phyloP scores from a whole-genome alignment of 2,888 invertebrate species.

The Corythucha ciliata region DNA sequence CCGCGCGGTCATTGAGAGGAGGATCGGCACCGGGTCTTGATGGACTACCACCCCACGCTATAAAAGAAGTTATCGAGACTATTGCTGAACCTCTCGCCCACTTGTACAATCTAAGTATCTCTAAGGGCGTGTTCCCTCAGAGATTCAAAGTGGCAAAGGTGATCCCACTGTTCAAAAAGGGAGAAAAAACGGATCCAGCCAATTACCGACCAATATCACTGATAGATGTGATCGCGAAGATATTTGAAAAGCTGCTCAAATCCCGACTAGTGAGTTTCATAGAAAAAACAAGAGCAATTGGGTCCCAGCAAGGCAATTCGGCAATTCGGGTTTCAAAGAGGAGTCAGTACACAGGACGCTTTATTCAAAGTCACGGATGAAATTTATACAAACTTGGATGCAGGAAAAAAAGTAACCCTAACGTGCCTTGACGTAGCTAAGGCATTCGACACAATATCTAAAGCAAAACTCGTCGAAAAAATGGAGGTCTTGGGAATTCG shows the following conservation, averaged over 20 bases:
- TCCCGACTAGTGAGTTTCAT: too few relatives aligned
- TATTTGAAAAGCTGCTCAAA: background rate
- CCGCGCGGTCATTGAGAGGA: background rate
- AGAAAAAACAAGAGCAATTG: too few relatives aligned
- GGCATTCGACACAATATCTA: too few relatives aligned
- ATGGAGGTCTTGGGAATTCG: too few relatives aligned
- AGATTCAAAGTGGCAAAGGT: slow-evolving; percentile 6
- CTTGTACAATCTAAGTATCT: background rate
- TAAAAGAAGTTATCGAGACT: background rate
- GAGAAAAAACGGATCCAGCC: background rate
- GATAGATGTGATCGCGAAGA: slow-evolving; percentile 5
- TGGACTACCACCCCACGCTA: background rate
- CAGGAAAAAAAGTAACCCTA: too few relatives aligned
- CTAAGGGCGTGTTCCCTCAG: background rate
- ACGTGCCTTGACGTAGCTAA: too few relatives aligned
- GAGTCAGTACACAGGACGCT: too few relatives aligned
- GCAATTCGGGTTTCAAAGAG: too few relatives aligned
- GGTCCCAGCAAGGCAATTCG: too few relatives aligned
- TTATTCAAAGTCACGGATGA: too few relatives aligned
- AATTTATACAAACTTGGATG: too few relatives aligned
- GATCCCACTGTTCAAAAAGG: slow-evolving; percentile 9
- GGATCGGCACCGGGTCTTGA: slow-evolving; percentile 4
- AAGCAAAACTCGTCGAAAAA: too few relatives aligned
- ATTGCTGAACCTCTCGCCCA: slow-evolving; percentile 2
- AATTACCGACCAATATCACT: slow-evolving; percentile 6